A percentile compares a stretch with the other conserved stretches of the same genome.
These are phyloP conservation scores for Merluccius polli DNA, from an alignment of 2,797 vertebrate species.

Conservation along the genomic window DNA sequence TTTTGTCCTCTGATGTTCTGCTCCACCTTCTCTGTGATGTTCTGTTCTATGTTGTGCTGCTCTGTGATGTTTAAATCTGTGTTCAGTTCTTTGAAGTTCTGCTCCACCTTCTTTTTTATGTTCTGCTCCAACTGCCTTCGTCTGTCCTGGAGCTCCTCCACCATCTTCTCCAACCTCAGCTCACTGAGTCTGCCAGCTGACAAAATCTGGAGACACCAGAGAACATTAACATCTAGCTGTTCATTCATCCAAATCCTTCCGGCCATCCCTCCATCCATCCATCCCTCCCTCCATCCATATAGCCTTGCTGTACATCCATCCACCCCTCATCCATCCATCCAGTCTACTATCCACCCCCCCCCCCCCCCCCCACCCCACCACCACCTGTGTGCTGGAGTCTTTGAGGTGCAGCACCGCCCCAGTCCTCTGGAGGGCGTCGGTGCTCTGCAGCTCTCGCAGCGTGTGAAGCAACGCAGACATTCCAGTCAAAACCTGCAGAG, in stretches of 20 bases:
- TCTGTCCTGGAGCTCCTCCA: conserved; percentile 87
- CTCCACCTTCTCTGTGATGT: background rate
- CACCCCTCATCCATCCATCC: background rate
- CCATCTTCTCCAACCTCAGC: conserved; percentile 79
- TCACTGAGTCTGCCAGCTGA: conserved; percentile 56
- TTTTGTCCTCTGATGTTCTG: background rate
- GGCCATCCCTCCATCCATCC: background rate
- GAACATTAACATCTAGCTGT: background rate
- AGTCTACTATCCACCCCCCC: background rate
- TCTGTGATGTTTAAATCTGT: background rate
- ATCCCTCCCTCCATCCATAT: background rate
- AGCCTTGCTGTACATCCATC: background rate
- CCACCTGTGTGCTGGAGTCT: conserved; percentile 1
- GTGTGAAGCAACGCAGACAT: conserved; percentile 79
- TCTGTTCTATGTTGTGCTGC: background rate
- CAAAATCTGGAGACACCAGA: background rate
- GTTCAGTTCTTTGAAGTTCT: background rate
- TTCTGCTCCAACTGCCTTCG: conserved; percentile 76
- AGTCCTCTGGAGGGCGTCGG: conserved; percentile 70
- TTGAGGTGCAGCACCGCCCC: conserved; percentile 54
- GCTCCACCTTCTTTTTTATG: background rate
- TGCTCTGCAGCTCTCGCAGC: conserved; percentile 78
- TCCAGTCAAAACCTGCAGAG: conserved; percentile 82
- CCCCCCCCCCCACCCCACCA: background rate
- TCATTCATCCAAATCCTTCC: background rate